Evolutionary conservation across 2,797 vertebrate species (phyloP), one percentile per base, ranked within the genome.

Genomic region (Austrolebias charrua): DNA sequence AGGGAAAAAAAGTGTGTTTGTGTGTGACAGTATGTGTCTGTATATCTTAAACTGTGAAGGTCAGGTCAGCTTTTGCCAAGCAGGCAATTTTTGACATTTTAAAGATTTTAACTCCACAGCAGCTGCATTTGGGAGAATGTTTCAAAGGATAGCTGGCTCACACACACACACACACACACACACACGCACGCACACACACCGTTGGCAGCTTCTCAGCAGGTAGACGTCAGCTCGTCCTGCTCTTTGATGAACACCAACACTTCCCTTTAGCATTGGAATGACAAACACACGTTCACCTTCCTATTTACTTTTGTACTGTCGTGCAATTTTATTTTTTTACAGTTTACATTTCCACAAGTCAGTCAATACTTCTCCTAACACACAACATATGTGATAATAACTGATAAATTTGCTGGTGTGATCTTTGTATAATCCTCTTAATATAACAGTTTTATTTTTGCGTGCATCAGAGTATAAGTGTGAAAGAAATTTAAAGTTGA

Each of bases 191-290:
- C 24, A 13, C 11, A 4, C 19, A 69, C 29, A 79, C 48, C 64
- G 69, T 62, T 75, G 46, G 64, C 69, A 78, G 68, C 72, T 66
- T 76, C 60, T 91, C 87, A 85, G 82, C 86, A 88, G 85, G 76
- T 86, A 84, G 71, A 84, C 85, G 87, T 71, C 76, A 82, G 65
- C 79, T 88, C 77, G 79, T 80, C 55, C 80, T 72, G 70, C 70
- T 83, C 85, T 89, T 90, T 90, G 87, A 85, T 88, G 69, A 80
- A 76, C 65, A 80, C 63, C 81, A 82, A 67, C 83, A 82, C 83
- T 88, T 89, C 85, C 82, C 83, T 85, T 88, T 91, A 83, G 81
- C 86, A 77, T 19, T 35, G 45, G 46, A 51, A 49, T 79, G 85
- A 74, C 75, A 84, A 76, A 81, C 58, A 73, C 46, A 47, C 46